These are phyloP conservation scores for Gymnothorax reevesii DNA, from an alignment of 2,797 vertebrate species.

Conservation along the genomic window DNA sequence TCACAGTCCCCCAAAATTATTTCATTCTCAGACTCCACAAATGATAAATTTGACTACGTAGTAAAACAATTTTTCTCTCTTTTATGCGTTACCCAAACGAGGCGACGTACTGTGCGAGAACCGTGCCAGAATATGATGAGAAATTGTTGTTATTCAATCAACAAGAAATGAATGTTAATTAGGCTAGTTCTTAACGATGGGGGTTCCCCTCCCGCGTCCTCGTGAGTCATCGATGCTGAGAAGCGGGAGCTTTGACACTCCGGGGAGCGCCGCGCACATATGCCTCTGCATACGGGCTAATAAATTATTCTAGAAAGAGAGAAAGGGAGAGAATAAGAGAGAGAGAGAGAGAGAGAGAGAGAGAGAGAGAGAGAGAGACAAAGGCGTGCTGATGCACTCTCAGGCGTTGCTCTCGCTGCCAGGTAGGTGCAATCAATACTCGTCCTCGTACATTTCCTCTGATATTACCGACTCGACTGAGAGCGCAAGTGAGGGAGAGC, in stretches of 20 bases:
- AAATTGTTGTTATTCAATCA: neutral
- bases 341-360: constrained; percentile 37
- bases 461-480: neutral
- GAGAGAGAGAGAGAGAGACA: constrained; percentile 26
- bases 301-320: neutral
- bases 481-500: constrained; percentile 10
- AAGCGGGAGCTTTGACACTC: constrained; percentile 1
- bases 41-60: neutral
- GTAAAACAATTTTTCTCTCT: neutral
- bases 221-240: constrained; percentile 32
- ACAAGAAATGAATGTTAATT: neutral
- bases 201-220: neutral
- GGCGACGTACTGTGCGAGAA: neutral
- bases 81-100: neutral
- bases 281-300: neutral
- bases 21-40: neutral
- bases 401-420: neutral
- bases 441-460: neutral
- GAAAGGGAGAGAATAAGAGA: constrained; percentile 35
- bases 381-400: neutral
- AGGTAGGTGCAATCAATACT: neutral
- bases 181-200: neutral
- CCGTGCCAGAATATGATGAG: neutral
- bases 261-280: neutral
- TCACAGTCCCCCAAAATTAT: neutral